Percentiles rank a stretch among this genome's conserved stretches.
Conservation (phyloP, 2,797 vertebrate genomes). For the Falco columbarius region DNA sequence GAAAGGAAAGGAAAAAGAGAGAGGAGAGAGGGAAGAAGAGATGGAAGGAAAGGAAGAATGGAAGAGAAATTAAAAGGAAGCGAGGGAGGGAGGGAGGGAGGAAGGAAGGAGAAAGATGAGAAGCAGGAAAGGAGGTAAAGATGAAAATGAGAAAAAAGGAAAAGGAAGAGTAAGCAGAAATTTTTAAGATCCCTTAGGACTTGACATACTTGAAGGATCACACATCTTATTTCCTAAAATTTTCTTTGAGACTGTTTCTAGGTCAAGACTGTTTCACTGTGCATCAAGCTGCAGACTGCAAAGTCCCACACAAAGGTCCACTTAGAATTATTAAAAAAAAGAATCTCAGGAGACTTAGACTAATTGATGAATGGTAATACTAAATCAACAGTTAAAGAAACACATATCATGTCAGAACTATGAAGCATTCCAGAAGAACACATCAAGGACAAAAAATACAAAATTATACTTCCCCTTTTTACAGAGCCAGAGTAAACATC, state of each 20-base stretch:
- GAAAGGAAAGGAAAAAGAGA: background rate
- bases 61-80: no score
- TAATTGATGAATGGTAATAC: background rate
- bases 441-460: background rate
- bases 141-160: background rate
- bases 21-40: accelerated
- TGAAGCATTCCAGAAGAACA: background rate
- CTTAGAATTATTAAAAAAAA: background rate
- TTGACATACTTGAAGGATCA: background rate
- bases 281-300: background rate
- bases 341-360: background rate
- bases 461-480: background rate
- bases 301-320: background rate
- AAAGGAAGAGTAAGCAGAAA: background rate
- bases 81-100: no score
- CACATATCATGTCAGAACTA: background rate
- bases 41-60: background rate
- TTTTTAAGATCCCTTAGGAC: background rate
- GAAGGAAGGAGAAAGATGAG: no score
- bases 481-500: background rate
- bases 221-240: background rate
- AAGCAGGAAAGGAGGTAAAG: background rate
- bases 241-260: background rate
- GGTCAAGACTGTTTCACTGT: background rate
- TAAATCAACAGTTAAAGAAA: background rate